These are phyloP conservation scores for Glyphotaelius pellucidus DNA, from an alignment of 2,888 invertebrate genomes.

Conservation along the genomic window DNA sequence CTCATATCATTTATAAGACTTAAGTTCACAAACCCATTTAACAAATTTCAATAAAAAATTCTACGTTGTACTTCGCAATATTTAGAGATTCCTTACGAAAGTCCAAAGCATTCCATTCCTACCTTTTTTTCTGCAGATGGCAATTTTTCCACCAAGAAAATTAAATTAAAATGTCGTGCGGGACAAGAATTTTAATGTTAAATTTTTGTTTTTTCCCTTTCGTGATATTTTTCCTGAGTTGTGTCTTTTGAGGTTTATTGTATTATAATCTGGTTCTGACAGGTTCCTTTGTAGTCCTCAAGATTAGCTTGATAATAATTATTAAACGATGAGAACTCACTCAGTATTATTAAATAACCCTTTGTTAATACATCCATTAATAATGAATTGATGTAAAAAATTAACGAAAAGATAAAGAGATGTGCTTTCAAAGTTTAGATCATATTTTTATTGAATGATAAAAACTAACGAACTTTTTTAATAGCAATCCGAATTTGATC, in stretches of 20 bases:
- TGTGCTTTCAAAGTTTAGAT: too few species aligned
- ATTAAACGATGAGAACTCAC: neutral
- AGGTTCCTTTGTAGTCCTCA: neutral
- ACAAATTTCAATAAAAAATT: too few species aligned
- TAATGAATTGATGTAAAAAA: too few species aligned
- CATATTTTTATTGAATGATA: too few species aligned
- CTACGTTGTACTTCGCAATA: too few species aligned
- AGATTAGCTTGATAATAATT: neutral
- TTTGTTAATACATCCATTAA: neutral
- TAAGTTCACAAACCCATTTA: too few species aligned
- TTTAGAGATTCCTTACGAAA: too few species aligned
- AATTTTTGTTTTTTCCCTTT: neutral
- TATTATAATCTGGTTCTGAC: neutral
- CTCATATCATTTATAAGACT: too few species aligned
- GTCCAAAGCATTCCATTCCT: neutral
- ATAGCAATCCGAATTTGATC: too few species aligned
- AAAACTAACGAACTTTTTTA: too few species aligned
- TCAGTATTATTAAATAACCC: neutral
- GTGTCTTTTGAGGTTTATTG: constrained; percentile 16
- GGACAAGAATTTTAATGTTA: neutral
- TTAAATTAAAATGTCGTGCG: constrained; percentile 3
- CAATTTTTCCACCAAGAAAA: constrained; percentile 8
- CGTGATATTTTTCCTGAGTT: neutral
- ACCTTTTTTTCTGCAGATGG: neutral
- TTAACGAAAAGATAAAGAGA: too few species aligned